Evolutionary conservation across 2,888 invertebrate species (phyloP).

Genomic region (Listrodromus nycthemerus): DNA sequence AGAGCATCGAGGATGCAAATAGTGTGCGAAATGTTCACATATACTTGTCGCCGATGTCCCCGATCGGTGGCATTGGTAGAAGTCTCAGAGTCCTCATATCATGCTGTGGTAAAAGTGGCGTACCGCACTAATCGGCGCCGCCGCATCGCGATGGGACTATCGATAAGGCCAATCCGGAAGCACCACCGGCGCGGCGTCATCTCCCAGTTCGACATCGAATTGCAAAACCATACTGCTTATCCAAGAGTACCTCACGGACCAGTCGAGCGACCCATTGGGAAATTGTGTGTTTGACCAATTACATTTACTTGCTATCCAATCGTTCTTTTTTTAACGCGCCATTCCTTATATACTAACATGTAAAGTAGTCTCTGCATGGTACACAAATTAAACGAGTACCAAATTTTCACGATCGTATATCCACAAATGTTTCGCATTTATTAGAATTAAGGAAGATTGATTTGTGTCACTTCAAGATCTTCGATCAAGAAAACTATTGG

Average conservation of each 20-base stretch:
- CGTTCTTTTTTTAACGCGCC: not conserved
- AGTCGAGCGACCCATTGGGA: constrained; percentile 5
- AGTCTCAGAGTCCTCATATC: constrained; percentile 24
- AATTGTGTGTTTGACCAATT: constrained; percentile 25
- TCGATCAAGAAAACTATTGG: no score
- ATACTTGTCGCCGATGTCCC: constrained; percentile 24
- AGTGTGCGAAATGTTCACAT: constrained; percentile 2
- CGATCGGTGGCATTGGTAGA: not conserved
- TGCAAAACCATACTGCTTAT: constrained; percentile 9
- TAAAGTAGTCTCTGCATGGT: no score
- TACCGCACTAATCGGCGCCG: constrained; percentile 51
- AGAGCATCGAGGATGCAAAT: not conserved
- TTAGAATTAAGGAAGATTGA: no score
- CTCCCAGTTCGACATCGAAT: constrained; percentile 18
- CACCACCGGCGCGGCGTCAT: constrained; percentile 10
- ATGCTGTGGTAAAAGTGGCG: constrained; percentile 54
- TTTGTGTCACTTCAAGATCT: no score
- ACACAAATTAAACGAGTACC: no score
- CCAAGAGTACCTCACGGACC: not conserved
- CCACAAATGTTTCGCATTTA: no score
- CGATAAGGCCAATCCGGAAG: constrained; percentile 54
- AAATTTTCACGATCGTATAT: no score
- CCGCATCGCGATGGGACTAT: constrained; percentile 41
- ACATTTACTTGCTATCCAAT: constrained; percentile 1
- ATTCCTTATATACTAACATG: not conserved